phyloP scores from a whole-genome alignment of 2,888 invertebrate genomes.

The Ligdia adustata region DNA sequence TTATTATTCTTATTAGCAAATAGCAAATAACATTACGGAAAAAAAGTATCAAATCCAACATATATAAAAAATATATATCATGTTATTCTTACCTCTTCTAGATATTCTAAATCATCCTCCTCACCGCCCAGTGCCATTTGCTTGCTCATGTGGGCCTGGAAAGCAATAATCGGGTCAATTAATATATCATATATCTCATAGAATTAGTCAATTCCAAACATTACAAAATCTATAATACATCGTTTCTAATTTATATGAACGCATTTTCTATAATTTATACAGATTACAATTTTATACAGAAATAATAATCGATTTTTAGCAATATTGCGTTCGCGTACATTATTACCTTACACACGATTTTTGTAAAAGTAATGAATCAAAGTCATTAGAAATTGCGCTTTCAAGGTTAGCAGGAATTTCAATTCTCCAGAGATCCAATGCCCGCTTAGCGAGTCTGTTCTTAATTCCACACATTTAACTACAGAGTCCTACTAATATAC shows the following conservation, averaged over 20 bases:
- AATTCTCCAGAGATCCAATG: too few relatives aligned
- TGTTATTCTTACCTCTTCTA: slow-evolving; percentile 63
- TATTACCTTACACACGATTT: not conserved
- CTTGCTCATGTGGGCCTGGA: slow-evolving; percentile 69
- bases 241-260: slow-evolving; percentile 1
- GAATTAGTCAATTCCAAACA: not conserved
- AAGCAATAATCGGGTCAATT: slow-evolving; percentile 28
- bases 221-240: not conserved
- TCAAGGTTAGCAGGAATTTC: too few relatives aligned
- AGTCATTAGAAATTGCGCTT: too few relatives aligned
- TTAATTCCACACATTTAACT: too few relatives aligned
- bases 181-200: not conserved
- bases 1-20: too few relatives aligned
- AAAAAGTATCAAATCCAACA: too few relatives aligned
- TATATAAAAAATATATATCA: too few relatives aligned
- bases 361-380: slow-evolving; percentile 6
- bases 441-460: too few relatives aligned
- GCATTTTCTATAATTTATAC: slow-evolving; percentile 8
- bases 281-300: too few relatives aligned
- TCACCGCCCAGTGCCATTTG: slow-evolving; percentile 70
- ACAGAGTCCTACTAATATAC: too few relatives aligned
- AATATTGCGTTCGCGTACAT: slow-evolving; percentile 11
- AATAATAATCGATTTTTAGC: slow-evolving; percentile 13
- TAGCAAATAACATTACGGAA: too few relatives aligned
- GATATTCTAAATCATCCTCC: slow-evolving; percentile 64